Evolutionary conservation across 2,797 vertebrate species (phyloP).

Genomic region (Molossus alvarezi): DNA sequence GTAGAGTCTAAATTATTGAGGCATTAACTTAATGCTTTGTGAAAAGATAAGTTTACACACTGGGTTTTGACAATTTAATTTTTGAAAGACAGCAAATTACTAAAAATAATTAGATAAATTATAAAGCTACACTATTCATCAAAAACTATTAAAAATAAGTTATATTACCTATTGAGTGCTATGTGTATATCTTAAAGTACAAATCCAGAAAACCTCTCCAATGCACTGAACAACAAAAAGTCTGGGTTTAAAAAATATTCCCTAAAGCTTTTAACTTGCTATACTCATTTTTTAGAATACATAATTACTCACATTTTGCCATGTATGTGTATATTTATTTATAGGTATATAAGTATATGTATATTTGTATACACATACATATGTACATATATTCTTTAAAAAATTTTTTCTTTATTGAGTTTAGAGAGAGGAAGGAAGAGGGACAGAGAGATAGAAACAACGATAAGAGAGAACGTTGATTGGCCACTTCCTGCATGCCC

Average conservation of each 20-base stretch:
- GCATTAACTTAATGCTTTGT: conserved; percentile 14
- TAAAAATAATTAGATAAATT: background rate
- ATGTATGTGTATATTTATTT: background rate
- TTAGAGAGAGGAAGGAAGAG: no score
- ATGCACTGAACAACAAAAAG: background rate
- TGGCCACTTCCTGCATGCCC: no score
- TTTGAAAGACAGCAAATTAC: conserved; percentile 9
- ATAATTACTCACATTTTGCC: background rate
- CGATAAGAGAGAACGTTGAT: no score
- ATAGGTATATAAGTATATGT: background rate
- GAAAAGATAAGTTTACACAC: background rate
- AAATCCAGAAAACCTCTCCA: background rate
- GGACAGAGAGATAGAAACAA: no score
- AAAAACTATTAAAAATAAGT: conserved; percentile 42
- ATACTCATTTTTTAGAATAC: background rate
- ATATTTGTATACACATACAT: background rate
- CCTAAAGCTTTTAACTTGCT: background rate
- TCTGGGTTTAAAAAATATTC: background rate
- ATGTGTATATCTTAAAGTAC: background rate
- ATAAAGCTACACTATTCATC: conserved; percentile 18
- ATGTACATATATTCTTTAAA: background rate
- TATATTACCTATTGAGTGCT: background rate
- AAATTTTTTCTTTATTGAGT: no score
- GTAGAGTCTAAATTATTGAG: conserved; percentile 4
- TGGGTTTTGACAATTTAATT: conserved; percentile 5